Evolutionary conservation across 1,140 invertebrate genomes (phyloP), one percentile per base, ranked within the genome.

Genomic region (Rhyzopertha dominica): DNA sequence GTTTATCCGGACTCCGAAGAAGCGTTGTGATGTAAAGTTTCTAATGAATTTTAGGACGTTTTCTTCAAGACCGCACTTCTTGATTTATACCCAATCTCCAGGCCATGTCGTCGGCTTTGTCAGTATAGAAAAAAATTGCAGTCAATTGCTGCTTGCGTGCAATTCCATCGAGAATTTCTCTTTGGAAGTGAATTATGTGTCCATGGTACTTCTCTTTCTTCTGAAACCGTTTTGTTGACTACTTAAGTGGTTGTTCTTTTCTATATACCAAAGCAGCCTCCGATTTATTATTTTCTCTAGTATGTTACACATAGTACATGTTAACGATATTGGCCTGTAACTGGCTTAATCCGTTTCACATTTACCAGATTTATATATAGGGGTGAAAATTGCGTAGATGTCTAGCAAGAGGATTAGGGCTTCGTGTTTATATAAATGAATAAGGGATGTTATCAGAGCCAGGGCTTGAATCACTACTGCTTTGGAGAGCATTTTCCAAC

Each of bases 251-350:
- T 32, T 14, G 14, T 32, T 32, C 14, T 7, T 8, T 14, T 32
- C 31, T 7, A 32, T 10, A 7, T 8, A 14, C 31, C 31, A 32
- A 7, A 9, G 8, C 9, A 32, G 31, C 7, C 31, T 8, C 16
- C 13, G 7, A 13, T 14, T 10, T 7, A 32, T 7, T 14, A 32
- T 32, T 32, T 32, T 32, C 16, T 32, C 31, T 7, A 8, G 7
- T 32, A 32, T 9, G 9, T 32, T 32, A 13, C 31, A 32, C 14
- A 32, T 10, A 32, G 8, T 32, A 14, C 13, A 8, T 5, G 31
- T 32, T 7, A 32, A 14, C 5, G 31, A 7, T 8, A 32, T 32
- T 8, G 31, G 31, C 16, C 31, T 32, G 13, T 32, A 32, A 14
- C 31, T 32, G 9, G 7, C 31, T 14, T 9, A 7, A 10, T 8